Conservation (phyloP, 2,888 invertebrate species). For the Yponomeuta cagnagella region DNA sequence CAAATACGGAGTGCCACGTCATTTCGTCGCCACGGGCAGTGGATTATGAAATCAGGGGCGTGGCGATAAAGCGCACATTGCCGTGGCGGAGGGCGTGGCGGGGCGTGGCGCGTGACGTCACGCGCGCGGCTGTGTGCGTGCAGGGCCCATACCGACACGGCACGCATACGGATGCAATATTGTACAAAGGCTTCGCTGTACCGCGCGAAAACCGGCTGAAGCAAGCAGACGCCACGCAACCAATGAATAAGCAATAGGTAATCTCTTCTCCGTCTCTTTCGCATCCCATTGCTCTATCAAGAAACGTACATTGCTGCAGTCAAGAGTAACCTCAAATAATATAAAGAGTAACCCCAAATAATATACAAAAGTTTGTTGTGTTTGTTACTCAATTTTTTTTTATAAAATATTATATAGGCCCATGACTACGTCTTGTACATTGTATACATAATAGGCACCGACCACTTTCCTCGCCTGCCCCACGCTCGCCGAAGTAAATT, state of each 20-base stretch:
- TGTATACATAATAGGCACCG: too few species aligned
- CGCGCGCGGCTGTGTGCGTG: conserved; percentile 8
- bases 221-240: not conserved
- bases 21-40: not conserved
- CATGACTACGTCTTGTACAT: too few species aligned
- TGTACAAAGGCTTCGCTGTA: not conserved
- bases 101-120: conserved; percentile 18
- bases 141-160: not conserved
- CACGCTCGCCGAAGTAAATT: too few species aligned
- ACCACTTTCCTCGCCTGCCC: too few species aligned
- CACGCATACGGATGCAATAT: not conserved
- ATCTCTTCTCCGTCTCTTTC: too few species aligned
- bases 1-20: not conserved
- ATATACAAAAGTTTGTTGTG: too few species aligned
- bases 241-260: not conserved
- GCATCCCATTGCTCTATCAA: too few species aligned
- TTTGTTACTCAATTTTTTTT: too few species aligned
- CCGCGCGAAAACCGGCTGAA: not conserved
- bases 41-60: not conserved
- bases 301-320: too few species aligned
- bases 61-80: not conserved
- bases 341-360: too few species aligned
- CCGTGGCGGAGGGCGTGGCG: conserved; percentile 15
- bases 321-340: too few species aligned
- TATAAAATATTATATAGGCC: too few species aligned